Evolutionary conservation across 1,140 invertebrate genomes (phyloP).

Genomic region (Tenebrio molitor): DNA sequence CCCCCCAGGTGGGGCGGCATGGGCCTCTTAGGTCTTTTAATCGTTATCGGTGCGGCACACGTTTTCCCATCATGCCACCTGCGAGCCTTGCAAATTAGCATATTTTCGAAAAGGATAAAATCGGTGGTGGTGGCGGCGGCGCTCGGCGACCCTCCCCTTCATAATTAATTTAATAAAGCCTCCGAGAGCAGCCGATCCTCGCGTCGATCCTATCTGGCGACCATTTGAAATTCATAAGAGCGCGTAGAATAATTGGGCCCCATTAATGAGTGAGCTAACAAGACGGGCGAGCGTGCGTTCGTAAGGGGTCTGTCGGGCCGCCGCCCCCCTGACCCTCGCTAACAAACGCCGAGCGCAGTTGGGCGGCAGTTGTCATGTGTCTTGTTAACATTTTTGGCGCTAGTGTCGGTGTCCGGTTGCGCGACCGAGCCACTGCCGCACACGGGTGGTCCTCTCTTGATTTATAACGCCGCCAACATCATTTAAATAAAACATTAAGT

Average conservation of each 20-base stretch:
- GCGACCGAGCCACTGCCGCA: conserved; percentile 55
- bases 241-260: conserved; percentile 38
- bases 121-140: no score
- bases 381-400: conserved; percentile 67
- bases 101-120: no score
- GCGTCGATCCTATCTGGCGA: conserved; percentile 23
- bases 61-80: no score
- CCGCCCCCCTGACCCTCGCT: conserved; percentile 45
- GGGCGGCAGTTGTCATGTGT: conserved; percentile 65
- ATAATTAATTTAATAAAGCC: background rate
- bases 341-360: conserved; percentile 37
- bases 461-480: conserved; percentile 64
- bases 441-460: conserved; percentile 64
- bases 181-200: background rate
- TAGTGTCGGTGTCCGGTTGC: conserved; percentile 63
- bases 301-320: conserved; percentile 7
- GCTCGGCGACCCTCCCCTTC: no score
- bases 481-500: conserved; percentile 63
- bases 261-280: conserved; percentile 41
- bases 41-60: no score
- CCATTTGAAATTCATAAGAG: conserved; percentile 37
- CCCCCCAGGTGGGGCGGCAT: no score
- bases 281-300: background rate
- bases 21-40: no score
- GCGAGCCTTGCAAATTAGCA: no score